Evolutionary conservation across 2,797 vertebrate genomes (phyloP).

Genomic region (Gallinago solitaria): DNA sequence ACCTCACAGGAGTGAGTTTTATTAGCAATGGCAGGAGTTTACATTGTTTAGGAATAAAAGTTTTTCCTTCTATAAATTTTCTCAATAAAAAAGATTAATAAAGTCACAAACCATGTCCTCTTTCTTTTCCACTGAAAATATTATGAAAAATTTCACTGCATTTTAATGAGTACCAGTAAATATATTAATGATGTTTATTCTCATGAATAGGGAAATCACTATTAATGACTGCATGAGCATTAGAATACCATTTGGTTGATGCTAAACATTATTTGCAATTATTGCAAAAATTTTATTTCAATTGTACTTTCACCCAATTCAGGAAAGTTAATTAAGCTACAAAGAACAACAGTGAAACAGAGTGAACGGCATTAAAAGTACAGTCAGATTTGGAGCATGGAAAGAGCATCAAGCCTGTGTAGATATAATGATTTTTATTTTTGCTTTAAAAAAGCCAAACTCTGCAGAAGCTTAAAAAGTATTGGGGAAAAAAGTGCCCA

Average conservation of each 20-base stretch:
- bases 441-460: background rate
- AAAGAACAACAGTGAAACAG: background rate
- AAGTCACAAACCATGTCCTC: background rate
- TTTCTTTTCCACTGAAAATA: background rate
- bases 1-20: background rate
- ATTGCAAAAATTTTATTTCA: background rate
- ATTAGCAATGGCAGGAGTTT: background rate
- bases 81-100: background rate
- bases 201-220: background rate
- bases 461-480: background rate
- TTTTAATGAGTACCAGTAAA: background rate
- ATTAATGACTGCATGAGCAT: background rate
- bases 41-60: background rate
- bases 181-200: background rate
- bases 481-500: background rate
- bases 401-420: background rate
- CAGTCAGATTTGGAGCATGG: background rate
- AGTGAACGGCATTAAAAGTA: background rate
- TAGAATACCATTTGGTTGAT: background rate
- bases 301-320: background rate
- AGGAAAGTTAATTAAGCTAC: background rate
- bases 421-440: background rate
- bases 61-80: background rate
- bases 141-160: background rate
- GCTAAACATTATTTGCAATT: background rate